Conservation (phyloP, 2,113 vertebrate genomes). For the Argyrosomus japonicus region DNA sequence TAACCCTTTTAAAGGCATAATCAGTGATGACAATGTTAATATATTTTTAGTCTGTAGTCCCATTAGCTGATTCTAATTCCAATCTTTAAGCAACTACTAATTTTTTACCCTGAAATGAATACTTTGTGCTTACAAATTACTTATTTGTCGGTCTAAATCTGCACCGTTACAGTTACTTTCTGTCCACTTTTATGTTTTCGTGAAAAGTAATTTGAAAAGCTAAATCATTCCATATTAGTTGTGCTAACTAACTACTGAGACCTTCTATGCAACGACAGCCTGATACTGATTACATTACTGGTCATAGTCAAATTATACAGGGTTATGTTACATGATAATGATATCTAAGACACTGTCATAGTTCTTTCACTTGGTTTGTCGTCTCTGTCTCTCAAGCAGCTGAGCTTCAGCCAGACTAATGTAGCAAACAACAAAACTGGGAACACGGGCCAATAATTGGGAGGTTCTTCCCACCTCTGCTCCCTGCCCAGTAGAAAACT, state of each 20-base stretch:
- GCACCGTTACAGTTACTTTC: not conserved
- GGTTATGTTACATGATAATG: not conserved
- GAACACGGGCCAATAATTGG: constrained; percentile 15
- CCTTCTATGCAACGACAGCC: not conserved
- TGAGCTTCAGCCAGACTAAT: not conserved
- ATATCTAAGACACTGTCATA: not conserved
- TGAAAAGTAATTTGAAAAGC: not conserved
- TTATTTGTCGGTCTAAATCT: not conserved
- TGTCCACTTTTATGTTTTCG: too few species aligned
- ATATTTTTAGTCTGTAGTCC: not conserved
- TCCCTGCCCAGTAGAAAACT: not conserved
- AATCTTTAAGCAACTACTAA: not conserved
- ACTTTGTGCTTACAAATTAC: not conserved
- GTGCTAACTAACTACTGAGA: not conserved
- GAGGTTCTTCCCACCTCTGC: constrained; percentile 13
- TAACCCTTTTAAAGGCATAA: not conserved
- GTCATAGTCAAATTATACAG: not conserved
- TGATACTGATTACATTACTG: not conserved
- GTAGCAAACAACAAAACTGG: constrained; percentile 17
- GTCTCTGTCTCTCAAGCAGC: not conserved
- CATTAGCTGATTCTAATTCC: not conserved
- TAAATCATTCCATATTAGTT: not conserved
- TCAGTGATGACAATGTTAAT: not conserved
- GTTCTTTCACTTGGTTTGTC: not conserved
- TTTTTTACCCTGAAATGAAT: constrained; percentile 1